phyloP scores from a whole-genome alignment of 2,113 vertebrate species.

The Oryctolagus cuniculus region mOryCun1.1 NC_091440.1:99548501-99549000 shows the following conservation, averaged over 20 bases:
- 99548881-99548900: background rate
- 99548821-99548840: background rate
- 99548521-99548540: background rate
- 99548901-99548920: background rate
- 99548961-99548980: constrained; percentile 4
- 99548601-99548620: background rate
- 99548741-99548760: background rate
- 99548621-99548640: background rate
- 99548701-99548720: background rate
- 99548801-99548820: no score
- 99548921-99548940: background rate
- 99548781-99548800: no score
- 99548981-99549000: background rate
- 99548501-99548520: background rate
- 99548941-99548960: constrained; percentile 2
- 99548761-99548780: background rate
- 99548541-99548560: background rate
- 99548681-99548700: background rate
- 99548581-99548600: constrained; percentile 26
- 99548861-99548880: background rate
- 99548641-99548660: background rate
- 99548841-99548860: background rate
- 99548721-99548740: background rate
- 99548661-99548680: background rate
- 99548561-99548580: background rate